A percentile compares a stretch with the other conserved stretches of the same genome.
Conservation (phyloP, 2,888 invertebrate species). For the Drosophila hamatofila region DNA sequence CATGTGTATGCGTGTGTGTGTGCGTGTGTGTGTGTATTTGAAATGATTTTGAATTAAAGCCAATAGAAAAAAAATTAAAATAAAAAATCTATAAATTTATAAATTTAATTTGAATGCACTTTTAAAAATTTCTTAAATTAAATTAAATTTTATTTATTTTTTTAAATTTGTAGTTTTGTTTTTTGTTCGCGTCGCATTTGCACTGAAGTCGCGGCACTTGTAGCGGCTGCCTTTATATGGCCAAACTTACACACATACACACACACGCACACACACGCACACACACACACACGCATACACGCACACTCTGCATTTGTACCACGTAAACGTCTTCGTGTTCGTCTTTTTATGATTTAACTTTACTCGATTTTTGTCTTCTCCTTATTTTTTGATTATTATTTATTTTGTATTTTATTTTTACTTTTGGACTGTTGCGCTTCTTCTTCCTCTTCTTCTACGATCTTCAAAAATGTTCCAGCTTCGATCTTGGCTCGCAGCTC, state of each 20-base stretch:
- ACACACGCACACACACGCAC: conserved; percentile 1
- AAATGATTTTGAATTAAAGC: conserved; percentile 13
- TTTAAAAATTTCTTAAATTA: not conserved
- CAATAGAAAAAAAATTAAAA: conserved; percentile 18
- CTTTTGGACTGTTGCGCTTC: conserved; percentile 12
- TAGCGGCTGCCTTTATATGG: conserved; percentile 60
- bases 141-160: conserved; percentile 1
- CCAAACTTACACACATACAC: conserved; percentile 29
- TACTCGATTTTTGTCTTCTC: not conserved
- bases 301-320: conserved; percentile 30
- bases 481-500: conserved; percentile 70
- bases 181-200: conserved; percentile 48
- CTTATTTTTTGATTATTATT: not conserved
- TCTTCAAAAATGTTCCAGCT: conserved; percentile 35
- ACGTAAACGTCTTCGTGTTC: conserved; percentile 22
- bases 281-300: conserved; percentile 6
- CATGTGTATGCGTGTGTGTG: conserved; percentile 21
- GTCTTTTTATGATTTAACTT: not conserved
- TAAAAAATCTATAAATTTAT: conserved; percentile 3
- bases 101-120: conserved; percentile 19
- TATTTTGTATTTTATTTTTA: conserved; percentile 7
- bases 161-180: conserved; percentile 26
- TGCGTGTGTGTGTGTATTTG: conserved; percentile 10
- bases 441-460: conserved; percentile 13
- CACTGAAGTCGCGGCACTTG: conserved; percentile 64